Evolutionary conservation across 2,113 vertebrate species (phyloP).

Genomic region (Mobula birostris): DNA sequence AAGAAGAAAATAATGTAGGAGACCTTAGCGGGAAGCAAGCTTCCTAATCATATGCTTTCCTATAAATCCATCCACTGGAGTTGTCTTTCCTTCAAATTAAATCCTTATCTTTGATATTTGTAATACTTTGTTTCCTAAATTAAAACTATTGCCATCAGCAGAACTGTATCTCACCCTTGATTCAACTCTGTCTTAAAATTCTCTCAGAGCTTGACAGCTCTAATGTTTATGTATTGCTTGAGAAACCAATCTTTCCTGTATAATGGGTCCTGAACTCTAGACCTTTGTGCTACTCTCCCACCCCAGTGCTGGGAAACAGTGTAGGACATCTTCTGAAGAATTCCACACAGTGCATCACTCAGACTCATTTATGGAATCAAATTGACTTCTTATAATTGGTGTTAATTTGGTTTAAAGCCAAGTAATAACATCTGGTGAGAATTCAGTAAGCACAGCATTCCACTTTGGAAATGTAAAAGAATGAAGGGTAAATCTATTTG

Average conservation of each 20-base stretch:
- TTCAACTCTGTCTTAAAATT: not conserved
- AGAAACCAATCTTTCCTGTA: not conserved
- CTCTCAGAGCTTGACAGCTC: not conserved
- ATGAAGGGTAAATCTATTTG: not conserved
- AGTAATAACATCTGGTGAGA: conserved; percentile 17
- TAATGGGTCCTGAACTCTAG: not conserved
- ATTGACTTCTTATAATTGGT: not conserved
- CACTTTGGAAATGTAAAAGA: conserved; percentile 20
- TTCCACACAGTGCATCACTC: not conserved
- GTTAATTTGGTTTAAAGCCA: conserved; percentile 6
- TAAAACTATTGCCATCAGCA: not conserved
- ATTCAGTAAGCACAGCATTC: not conserved
- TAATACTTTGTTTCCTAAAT: not conserved
- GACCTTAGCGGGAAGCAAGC: not conserved
- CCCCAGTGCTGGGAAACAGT: not conserved
- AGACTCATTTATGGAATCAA: not conserved
- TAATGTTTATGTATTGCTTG: not conserved
- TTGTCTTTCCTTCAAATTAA: not conserved
- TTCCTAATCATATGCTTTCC: not conserved
- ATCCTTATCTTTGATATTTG: not conserved
- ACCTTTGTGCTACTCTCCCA: not conserved
- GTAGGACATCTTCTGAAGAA: not conserved
- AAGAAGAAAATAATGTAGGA: no score
- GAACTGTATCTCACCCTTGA: not conserved
- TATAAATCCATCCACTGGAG: conserved; percentile 8